Conservation (phyloP, 2,888 invertebrate genomes). For the Odiellus spinosus region DNA sequence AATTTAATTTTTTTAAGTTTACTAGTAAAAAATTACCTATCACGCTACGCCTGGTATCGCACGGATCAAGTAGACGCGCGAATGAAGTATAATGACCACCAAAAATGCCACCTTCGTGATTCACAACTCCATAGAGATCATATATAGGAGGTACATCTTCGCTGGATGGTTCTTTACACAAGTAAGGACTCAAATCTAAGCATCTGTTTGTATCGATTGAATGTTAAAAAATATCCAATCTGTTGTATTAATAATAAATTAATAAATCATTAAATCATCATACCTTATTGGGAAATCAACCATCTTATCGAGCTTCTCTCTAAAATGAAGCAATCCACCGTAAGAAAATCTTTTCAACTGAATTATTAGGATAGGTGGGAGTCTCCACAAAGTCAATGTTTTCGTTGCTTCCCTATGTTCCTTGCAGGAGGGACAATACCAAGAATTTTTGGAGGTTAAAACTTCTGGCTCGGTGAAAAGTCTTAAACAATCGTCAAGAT, state of each 20-base stretch:
- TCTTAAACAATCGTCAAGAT: constrained; percentile 30
- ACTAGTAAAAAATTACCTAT: constrained; percentile 28
- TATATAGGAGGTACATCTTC: constrained; percentile 28
- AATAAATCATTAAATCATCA: no score
- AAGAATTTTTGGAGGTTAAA: constrained; percentile 35
- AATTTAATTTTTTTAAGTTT: background rate
- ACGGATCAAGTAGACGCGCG: constrained; percentile 29
- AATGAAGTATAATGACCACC: constrained; percentile 38
- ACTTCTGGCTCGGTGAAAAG: constrained; percentile 37
- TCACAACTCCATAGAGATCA: constrained; percentile 37
- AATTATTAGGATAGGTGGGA: constrained; percentile 29
- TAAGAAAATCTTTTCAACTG: constrained; percentile 32
- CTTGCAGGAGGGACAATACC: constrained; percentile 27
- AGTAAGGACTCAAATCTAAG: constrained; percentile 30
- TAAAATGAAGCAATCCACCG: constrained; percentile 21
- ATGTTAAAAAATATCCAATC: no score
- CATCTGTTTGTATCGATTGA: constrained; percentile 26
- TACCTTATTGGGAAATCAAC: constrained; percentile 25
- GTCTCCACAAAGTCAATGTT: constrained; percentile 27
- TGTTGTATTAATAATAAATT: no score
- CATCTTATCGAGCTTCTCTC: constrained; percentile 25
- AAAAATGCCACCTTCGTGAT: constrained; percentile 33
- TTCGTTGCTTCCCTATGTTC: constrained; percentile 29
- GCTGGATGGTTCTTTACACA: constrained; percentile 21
- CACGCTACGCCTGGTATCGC: constrained; percentile 27